Conservation (phyloP, 2,797 vertebrate species). For the Pantherophis alleghaniensis region DNA sequence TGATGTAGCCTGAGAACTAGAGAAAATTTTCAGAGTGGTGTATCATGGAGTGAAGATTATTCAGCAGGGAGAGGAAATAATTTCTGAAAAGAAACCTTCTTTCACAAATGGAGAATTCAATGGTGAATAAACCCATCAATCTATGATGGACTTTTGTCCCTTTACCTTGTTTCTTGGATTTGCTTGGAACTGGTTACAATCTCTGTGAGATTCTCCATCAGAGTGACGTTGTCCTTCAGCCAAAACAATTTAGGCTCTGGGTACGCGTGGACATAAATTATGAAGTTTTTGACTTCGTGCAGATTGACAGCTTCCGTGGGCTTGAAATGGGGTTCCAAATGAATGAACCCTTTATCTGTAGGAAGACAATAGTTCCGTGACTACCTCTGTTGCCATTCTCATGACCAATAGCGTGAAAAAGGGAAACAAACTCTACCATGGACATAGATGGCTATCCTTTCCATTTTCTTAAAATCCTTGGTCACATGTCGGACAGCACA, state of each 20-base stretch:
- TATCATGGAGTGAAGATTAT: background rate
- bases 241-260: constrained; percentile 84
- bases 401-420: constrained; percentile 25
- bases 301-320: constrained; percentile 82
- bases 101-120: background rate
- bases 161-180: constrained; percentile 88
- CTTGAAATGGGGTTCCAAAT: constrained; percentile 77
- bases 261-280: constrained; percentile 82
- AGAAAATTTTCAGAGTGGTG: background rate
- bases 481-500: constrained; percentile 88
- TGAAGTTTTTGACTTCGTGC: constrained; percentile 89
- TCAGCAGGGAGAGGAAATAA: background rate
- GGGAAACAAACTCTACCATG: constrained; percentile 78
- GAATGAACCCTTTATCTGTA: constrained; percentile 86
- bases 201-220: constrained; percentile 87
- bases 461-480: constrained; percentile 83
- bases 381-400: background rate
- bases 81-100: background rate
- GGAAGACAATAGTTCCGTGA: constrained; percentile 42
- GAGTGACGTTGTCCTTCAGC: constrained; percentile 86
- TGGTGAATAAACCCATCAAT: background rate
- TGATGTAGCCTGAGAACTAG: background rate
- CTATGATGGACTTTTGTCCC: background rate
- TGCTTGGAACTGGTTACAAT: constrained; percentile 80
- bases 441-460: constrained; percentile 83